Base-by-base conservation (phyloP, 2,888 invertebrate species). In the Drosophila limbata region DNA sequence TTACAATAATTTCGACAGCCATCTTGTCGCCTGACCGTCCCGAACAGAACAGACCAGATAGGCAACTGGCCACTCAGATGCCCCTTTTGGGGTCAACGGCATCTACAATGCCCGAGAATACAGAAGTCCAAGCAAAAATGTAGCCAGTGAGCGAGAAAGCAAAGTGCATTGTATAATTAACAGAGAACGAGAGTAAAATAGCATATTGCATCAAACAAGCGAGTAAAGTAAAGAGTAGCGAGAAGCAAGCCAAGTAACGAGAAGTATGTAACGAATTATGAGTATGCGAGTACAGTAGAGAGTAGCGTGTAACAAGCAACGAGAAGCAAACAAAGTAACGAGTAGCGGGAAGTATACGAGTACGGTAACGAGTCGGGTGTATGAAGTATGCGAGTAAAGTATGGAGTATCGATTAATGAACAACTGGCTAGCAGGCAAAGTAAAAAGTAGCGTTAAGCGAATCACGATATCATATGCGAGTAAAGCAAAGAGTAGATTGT, bases 1-100 rank as follows among this genome's bases (percentile, higher is more conserved):
- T 57, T 69, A 66, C 73, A 79, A 77, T 78, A 80, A 78, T 79
- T 79, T 79, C 65, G 80, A 79, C 80, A 79, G 74, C 64, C 77
- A 75, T 53, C 77, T 71, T 74, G 77, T 74, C 68, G 73, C 63
- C 79, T 62, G 64, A 61, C 73, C 63, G 59, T 19, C 28, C 28
- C 6, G 28, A 28, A 8, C 52, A 33, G 31, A 3, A 10, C 53
- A 52, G 52, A 17, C 25, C 52, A 53, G 28, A 47, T 47, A 44
- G 17, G 35, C 37, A 17, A 15, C 39, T 47, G 35, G 11, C 51
- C 25, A 28, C 33, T 11, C 35, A 11, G 3, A 35, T 28, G 25
- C 21, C 21, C 40, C n/a, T 13, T 40, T 33, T 37, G 51, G 44
- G 77, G 77, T 77, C 78, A 77, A 68, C 64, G 77, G 37, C 77